These are phyloP conservation scores for Cavia porcellus DNA, from an alignment of 2,113 vertebrate species.

Conservation along the genomic window DNA sequence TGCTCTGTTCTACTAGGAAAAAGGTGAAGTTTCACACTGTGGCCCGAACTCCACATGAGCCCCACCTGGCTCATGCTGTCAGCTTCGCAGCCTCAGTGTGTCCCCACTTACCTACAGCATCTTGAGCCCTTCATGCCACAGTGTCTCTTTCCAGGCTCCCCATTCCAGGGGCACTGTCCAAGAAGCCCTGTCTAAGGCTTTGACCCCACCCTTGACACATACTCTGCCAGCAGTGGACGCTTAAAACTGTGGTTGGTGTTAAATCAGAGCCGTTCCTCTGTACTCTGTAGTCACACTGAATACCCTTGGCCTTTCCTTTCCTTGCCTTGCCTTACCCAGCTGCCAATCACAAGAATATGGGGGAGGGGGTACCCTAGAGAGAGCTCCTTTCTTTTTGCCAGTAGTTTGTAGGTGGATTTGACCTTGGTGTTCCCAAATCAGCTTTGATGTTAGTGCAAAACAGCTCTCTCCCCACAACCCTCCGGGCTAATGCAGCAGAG, in stretches of 20 bases:
- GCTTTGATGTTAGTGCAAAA: slow-evolving; percentile 58
- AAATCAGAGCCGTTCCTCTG: not conserved
- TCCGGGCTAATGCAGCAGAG: not conserved
- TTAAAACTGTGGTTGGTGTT: not conserved
- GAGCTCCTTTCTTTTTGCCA: not conserved
- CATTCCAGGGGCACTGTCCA: not conserved
- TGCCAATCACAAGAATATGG: not conserved
- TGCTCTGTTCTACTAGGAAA: not conserved
- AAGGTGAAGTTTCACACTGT: not conserved
- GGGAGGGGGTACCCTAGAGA: not conserved
- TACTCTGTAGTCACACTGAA: not conserved
- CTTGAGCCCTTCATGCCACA: not conserved
- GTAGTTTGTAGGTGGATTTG: slow-evolving; percentile 58
- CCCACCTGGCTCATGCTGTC: not conserved
- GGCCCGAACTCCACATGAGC: not conserved
- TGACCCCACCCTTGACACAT: not conserved
- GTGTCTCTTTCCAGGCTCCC: not conserved
- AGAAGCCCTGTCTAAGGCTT: not conserved
- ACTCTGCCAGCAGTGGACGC: not conserved
- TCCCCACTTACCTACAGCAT: not conserved
- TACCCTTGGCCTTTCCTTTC: not conserved
- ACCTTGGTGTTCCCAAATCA: slow-evolving; percentile 44
- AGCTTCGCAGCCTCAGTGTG: not conserved
- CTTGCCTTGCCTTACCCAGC: not conserved
- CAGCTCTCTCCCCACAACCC: not conserved